A percentile compares a stretch with the other conserved stretches of the same genome.
phyloP scores from a whole-genome alignment of 1,140 invertebrate species.

The Nymphalis io region DNA sequence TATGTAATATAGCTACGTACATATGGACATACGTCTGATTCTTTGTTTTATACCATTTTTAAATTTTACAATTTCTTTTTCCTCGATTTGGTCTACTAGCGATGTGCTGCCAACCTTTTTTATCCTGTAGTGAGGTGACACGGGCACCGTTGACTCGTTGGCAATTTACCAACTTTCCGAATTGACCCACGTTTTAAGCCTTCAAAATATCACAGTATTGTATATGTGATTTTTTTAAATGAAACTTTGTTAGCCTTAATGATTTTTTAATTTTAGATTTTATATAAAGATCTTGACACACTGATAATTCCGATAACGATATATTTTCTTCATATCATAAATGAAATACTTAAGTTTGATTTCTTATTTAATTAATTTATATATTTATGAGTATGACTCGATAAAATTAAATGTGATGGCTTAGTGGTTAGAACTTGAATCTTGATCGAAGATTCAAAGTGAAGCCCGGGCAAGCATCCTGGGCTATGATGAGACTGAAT shows the following conservation, averaged over 20 bases:
- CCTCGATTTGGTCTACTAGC: constrained; percentile 22
- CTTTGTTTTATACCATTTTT: constrained; percentile 1
- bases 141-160: constrained; percentile 22
- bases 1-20: not conserved
- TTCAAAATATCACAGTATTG: constrained; percentile 26
- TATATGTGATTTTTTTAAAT: constrained; percentile 20
- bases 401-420: too few relatives aligned
- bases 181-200: constrained; percentile 24
- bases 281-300: too few relatives aligned
- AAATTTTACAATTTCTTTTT: constrained; percentile 6
- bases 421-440: too few relatives aligned
- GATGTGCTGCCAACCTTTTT: constrained; percentile 25
- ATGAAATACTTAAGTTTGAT: too few relatives aligned
- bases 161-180: constrained; percentile 20
- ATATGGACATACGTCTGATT: not conserved
- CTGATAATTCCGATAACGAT: too few relatives aligned
- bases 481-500: too few relatives aligned
- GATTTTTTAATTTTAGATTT: too few relatives aligned
- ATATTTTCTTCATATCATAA: too few relatives aligned
- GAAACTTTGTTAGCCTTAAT: not conserved
- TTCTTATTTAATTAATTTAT: too few relatives aligned
- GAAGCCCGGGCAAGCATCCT: too few relatives aligned
- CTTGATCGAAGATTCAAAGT: too few relatives aligned
- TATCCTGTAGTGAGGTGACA: constrained; percentile 30
- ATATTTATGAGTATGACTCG: too few relatives aligned